Percentiles rank a stretch among this genome's conserved stretches.
Evolutionary conservation across 2,113 vertebrate species (phyloP).

Genomic region (Halcyon malimbica): DNA sequence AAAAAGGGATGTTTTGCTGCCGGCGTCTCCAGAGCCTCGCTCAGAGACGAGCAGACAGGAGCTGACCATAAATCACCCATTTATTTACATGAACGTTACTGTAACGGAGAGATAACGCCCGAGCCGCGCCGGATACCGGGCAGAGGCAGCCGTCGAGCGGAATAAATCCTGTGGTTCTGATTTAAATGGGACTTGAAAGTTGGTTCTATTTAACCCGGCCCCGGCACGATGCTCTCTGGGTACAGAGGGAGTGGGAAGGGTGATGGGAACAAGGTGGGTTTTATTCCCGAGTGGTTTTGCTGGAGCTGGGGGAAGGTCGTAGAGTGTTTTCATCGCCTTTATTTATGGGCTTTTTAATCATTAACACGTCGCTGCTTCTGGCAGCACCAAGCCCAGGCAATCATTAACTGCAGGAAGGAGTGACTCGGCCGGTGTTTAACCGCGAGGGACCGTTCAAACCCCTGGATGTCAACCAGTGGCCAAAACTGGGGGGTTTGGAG

Average conservation of each 20-base stretch:
- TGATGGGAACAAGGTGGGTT: rapidly evolving
- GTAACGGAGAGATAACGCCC: rapidly evolving
- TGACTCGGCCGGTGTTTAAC: not conserved
- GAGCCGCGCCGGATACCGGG: not conserved
- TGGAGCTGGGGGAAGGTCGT: not conserved
- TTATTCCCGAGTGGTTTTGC: not conserved
- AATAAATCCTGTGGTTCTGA: not conserved
- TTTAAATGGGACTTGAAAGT: not conserved
- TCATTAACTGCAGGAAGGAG: not conserved
- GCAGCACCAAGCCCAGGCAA: not conserved
- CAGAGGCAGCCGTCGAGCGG: rapidly evolving
- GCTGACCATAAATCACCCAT: not conserved
- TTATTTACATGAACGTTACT: not conserved
- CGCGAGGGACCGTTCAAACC: not conserved
- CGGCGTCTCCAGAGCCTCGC: not conserved
- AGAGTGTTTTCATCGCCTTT: rapidly evolving
- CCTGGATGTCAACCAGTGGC: rapidly evolving
- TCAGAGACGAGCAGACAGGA: not conserved
- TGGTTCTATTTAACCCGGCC: rapidly evolving
- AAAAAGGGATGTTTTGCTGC: not conserved
- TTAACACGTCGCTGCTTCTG: not conserved
- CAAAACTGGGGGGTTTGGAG: not conserved
- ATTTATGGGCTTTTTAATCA: not conserved
- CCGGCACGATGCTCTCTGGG: rapidly evolving
- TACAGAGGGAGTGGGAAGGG: not conserved